Evolutionary conservation across 1,140 invertebrate species (phyloP).

Genomic region (Bombus pascuorum): DNA sequence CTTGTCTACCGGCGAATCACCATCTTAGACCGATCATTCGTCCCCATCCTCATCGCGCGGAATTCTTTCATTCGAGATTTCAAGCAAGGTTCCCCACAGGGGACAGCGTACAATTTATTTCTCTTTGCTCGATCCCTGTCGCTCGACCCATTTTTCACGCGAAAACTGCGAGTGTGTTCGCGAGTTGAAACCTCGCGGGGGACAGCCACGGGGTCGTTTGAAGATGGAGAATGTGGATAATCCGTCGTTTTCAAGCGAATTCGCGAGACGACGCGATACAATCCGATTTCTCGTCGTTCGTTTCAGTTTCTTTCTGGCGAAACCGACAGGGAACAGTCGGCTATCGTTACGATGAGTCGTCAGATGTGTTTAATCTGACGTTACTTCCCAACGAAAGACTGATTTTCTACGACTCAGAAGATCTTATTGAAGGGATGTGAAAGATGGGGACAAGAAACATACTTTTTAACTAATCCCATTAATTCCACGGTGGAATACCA

Average conservation of each 20-base stretch:
- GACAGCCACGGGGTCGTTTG: neutral
- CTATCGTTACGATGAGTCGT: neutral
- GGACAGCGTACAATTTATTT: conserved; percentile 8
- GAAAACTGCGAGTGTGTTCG: neutral
- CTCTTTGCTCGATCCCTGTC: neutral
- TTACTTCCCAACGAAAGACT: neutral
- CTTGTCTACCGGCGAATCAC: neutral
- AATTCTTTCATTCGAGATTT: neutral
- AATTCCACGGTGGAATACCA: neutral
- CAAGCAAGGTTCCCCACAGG: neutral
- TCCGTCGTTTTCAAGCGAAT: conserved; percentile 31
- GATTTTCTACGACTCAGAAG: conserved; percentile 10
- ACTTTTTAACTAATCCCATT: conserved; percentile 25
- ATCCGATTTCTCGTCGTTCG: conserved; percentile 3
- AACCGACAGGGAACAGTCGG: neutral
- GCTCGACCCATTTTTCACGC: conserved; percentile 2
- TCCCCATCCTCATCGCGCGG: neutral
- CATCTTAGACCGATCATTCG: neutral
- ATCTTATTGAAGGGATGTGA: neutral
- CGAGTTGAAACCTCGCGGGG: neutral
- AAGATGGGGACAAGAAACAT: neutral
- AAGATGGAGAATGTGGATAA: neutral
- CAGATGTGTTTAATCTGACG: conserved; percentile 20
- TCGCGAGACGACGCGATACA: conserved; percentile 3
- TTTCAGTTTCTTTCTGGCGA: neutral